Conservation (phyloP, 2,888 invertebrate genomes). For the Drosophila mercatorum region DNA sequence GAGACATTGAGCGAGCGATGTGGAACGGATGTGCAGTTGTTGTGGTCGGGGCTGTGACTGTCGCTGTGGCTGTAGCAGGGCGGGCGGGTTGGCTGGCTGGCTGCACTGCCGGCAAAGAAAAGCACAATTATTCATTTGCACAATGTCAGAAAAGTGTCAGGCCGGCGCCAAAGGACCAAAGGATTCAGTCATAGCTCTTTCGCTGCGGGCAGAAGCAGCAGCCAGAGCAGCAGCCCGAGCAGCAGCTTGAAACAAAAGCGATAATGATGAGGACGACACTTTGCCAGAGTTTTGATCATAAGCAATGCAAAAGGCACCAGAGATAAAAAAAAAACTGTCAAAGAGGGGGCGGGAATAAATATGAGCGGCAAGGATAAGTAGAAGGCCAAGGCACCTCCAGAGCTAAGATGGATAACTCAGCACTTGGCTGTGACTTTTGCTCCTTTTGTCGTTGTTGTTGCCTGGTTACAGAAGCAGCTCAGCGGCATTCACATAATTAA, state of each 20-base stretch:
- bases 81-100: conserved; percentile 5
- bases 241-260: conserved; percentile 70
- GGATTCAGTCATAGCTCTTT: conserved; percentile 55
- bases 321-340: conserved; percentile 21
- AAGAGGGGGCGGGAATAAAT: conserved; percentile 1
- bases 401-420: conserved; percentile 77
- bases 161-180: conserved; percentile 81
- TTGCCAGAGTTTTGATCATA: conserved; percentile 73
- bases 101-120: conserved; percentile 72
- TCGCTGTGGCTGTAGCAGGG: conserved; percentile 3
- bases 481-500: conserved; percentile 73
- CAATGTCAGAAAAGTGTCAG: conserved; percentile 82
- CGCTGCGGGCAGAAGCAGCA: conserved; percentile 47
- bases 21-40: conserved; percentile 65
- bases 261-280: conserved; percentile 76
- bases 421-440: conserved; percentile 54
- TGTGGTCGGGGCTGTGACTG: conserved; percentile 22
- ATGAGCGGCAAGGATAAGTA: conserved; percentile 17
- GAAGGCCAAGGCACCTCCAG: conserved; percentile 51
- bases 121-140: conserved; percentile 84
- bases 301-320: conserved; percentile 40
- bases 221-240: conserved; percentile 9
- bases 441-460: conserved; percentile 34
- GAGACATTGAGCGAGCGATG: conserved; percentile 79
- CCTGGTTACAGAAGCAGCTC: conserved; percentile 24